These are phyloP conservation scores for Lucilia cuprina DNA, from an alignment of 1,140 invertebrate species.

Conservation along the genomic window DNA sequence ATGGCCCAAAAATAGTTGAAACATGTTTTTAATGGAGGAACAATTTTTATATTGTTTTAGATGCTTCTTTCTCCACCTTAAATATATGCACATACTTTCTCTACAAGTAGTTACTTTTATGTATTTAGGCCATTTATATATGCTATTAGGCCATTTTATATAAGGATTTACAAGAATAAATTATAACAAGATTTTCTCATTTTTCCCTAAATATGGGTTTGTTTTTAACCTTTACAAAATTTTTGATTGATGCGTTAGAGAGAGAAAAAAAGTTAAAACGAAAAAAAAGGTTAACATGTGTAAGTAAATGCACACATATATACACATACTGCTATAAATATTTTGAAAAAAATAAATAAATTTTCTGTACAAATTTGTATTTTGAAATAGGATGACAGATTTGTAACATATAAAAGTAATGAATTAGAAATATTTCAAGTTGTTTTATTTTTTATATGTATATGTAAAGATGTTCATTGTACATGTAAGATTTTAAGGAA, in stretches of 20 bases:
- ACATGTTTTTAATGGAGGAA: neutral
- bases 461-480: too few species aligned
- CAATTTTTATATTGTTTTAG: neutral
- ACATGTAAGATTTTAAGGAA: too few species aligned
- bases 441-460: too few species aligned
- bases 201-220: neutral
- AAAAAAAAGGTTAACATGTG: conserved; percentile 2
- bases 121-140: neutral
- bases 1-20: neutral
- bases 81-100: neutral
- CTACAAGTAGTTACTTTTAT: neutral
- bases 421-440: neutral
- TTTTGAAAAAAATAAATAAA: too few species aligned
- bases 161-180: neutral
- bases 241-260: neutral
- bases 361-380: neutral
- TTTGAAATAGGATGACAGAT: conserved; percentile 5
- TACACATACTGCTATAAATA: too few species aligned
- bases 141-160: neutral
- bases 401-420: neutral
- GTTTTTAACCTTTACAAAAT: neutral
- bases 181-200: neutral
- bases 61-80: neutral
- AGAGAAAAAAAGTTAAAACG: neutral
- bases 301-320: neutral